Percentiles rank a stretch among this genome's conserved stretches.
phyloP scores from a whole-genome alignment of 1,140 invertebrate genomes.

The Zaprionus kolodkinae region DNA sequence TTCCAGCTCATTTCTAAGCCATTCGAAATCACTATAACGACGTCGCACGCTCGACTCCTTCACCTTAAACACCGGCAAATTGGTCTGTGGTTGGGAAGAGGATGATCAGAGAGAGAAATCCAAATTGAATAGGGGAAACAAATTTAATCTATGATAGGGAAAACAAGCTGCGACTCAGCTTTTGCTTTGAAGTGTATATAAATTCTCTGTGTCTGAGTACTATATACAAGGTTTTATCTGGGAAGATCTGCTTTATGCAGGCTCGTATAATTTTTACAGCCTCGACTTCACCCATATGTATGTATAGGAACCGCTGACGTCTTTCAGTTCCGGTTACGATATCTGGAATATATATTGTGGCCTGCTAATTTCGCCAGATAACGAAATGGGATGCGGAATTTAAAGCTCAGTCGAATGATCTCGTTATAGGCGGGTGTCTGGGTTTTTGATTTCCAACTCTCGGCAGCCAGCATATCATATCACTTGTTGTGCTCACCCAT shows the following conservation, averaged over 20 bases:
- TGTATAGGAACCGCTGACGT: background rate
- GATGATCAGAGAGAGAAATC: background rate
- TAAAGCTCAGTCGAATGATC: constrained; percentile 24
- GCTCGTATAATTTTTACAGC: background rate
- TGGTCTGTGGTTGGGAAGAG: constrained; percentile 95
- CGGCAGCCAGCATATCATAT: constrained; percentile 48
- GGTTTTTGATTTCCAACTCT: background rate
- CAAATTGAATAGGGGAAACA: background rate
- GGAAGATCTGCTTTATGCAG: too few species aligned
- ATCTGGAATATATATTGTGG: background rate
- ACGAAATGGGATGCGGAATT: background rate
- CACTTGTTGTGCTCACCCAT: background rate
- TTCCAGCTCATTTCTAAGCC: constrained; percentile 99
- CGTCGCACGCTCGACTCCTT: constrained; percentile 99
- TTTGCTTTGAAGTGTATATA: background rate
- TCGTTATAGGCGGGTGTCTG: constrained; percentile 10
- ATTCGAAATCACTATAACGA: constrained; percentile 99
- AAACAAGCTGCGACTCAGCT: background rate
- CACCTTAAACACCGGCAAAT: constrained; percentile 99
- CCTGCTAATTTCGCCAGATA: background rate
- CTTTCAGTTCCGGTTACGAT: background rate
- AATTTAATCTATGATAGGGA: background rate
- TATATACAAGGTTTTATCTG: background rate
- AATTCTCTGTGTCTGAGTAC: background rate
- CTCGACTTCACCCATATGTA: background rate